Evolutionary conservation across 2,888 invertebrate genomes (phyloP), one percentile per base, ranked within the genome.

Genomic region (Drosophila hawaiiensis): DNA sequence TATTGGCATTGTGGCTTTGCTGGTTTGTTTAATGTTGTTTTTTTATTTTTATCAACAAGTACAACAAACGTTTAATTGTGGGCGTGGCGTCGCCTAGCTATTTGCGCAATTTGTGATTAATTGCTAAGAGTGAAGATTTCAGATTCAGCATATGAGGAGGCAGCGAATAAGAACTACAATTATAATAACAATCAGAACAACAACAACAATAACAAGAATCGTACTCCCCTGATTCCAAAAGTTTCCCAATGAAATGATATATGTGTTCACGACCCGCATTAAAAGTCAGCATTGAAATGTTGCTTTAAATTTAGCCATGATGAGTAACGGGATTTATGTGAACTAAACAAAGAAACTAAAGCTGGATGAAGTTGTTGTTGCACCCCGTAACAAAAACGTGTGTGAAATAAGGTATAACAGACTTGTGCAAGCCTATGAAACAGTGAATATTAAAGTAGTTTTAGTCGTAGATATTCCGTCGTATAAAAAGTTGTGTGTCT

Each of bases 201-300:
- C 1, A 41, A n/a, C 0, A 22, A 22, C 7, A 0, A 47, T 9
- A 25, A 25, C 9, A 1, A 4, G 7, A 25, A 39, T 47, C 4
- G 25, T 19, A 22, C 10, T 58, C 22, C 41, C 16, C 9, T 5
- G 4, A 5, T 1, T 4, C 3, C 4, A 9, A 53, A n/a, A 7
- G 22, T 52, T 58, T 68, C 37, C 33, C 37, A 54, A 54, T 28
- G 22, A 10, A 72, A 64, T 64, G 41, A 64, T 41, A 72, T 72
- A 72, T 72, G 72, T 56, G 58, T 63, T 72, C 16, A 41, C 52
- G 54, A 58, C 67, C 62, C 65, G 78, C 79, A 78, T 62, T 35
- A 59, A 53, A 56, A 50, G 64, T 52, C 56, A 56, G 35, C 60
- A 47, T 52, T 60, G 28, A 79, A 67, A 67, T 35, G 35, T 16